Evolutionary conservation across 1,140 invertebrate species (phyloP).

Genomic region (Magallana gigas): DNA sequence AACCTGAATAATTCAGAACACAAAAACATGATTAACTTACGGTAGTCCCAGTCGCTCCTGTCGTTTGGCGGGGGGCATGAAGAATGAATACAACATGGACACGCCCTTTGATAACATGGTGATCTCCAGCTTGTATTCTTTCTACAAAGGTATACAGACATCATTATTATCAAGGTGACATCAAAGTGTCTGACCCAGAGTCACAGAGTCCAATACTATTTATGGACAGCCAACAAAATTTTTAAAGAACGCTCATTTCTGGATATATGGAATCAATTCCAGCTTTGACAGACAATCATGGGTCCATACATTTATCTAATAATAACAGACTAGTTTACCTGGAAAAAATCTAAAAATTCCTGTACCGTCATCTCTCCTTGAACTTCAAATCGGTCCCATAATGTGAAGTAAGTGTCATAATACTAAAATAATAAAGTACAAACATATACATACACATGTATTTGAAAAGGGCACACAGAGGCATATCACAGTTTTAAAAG

Average conservation of each 20-base stretch:
- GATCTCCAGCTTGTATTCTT: constrained; percentile 94
- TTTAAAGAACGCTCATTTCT: too few species aligned
- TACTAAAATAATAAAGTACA: constrained; percentile 82
- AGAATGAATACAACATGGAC: constrained; percentile 99
- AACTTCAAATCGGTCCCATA: constrained; percentile 99
- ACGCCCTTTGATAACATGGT: constrained; percentile 99
- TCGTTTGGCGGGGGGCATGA: constrained; percentile 91
- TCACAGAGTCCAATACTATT: too few species aligned
- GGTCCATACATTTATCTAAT: too few species aligned
- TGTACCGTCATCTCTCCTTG: constrained; percentile 95
- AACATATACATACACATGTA: too few species aligned
- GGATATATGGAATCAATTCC: too few species aligned
- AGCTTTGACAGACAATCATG: too few species aligned
- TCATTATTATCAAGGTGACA: too few species aligned
- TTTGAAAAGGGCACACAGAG: too few species aligned
- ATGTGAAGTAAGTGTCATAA: constrained; percentile 95
- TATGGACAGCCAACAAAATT: too few species aligned
- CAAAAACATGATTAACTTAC: constrained; percentile 76
- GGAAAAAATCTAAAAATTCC: constrained; percentile 97
- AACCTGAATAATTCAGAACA: too few species aligned
- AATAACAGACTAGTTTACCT: constrained; percentile 78
- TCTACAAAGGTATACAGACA: constrained; percentile 72
- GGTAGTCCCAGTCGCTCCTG: constrained; percentile 90
- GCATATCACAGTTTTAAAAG: too few species aligned
- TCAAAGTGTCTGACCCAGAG: too few species aligned